These are phyloP conservation scores for Acropora tenuis DNA, from an alignment of 64 coral and sea anemone species.

Conservation along the genomic window DNA sequence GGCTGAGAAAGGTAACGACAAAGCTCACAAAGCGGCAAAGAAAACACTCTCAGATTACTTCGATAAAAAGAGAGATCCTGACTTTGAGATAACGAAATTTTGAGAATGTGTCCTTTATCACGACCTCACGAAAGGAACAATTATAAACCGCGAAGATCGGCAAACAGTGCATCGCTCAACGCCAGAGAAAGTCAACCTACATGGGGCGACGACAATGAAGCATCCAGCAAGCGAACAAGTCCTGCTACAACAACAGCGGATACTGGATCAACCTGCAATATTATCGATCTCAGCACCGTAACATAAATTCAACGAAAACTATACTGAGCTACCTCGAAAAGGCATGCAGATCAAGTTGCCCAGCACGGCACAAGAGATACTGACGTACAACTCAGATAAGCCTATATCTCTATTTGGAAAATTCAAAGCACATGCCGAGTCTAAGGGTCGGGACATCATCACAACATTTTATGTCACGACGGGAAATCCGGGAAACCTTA, in stretches of 20 bases:
- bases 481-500: no score
- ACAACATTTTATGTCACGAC: no score
- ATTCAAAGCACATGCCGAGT: conserved; percentile 43
- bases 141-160: no score
- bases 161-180: no score
- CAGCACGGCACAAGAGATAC: conserved; percentile 8
- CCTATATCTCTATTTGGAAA: conserved; percentile 33
- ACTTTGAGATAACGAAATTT: neutral
- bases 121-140: no score
- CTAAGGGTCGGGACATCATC: neutral
- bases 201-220: no score
- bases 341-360: conserved; percentile 23
- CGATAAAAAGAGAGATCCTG: neutral
- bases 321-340: conserved; percentile 1
- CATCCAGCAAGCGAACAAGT: neutral
- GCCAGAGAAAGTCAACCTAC: no score
- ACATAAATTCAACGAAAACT: conserved; percentile 34
- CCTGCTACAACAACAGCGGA: conserved; percentile 25
- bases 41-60: conserved; percentile 15
- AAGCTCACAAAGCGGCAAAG: neutral
- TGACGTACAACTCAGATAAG: conserved; percentile 38
- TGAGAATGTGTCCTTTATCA: neutral
- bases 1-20: neutral
- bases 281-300: conserved; percentile 38
- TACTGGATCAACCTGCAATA: conserved; percentile 43